These are phyloP conservation scores for Gymnobelideus leadbeateri DNA, from an alignment of 2,113 vertebrate genomes.

Conservation along the genomic window DNA sequence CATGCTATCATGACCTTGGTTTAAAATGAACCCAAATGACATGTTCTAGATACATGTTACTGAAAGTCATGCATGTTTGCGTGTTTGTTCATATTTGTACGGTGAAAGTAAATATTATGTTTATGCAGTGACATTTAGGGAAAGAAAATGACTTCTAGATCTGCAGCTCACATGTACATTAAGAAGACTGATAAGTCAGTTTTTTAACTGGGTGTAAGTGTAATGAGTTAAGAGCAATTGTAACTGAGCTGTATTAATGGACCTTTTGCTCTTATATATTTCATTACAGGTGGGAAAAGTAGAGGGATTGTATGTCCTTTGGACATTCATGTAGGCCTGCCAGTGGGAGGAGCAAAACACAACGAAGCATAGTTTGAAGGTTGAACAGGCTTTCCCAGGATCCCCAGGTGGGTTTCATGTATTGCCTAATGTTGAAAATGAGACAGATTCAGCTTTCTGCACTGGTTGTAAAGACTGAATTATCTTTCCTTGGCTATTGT, in stretches of 20 bases:
- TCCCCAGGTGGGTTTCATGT: slow-evolving; percentile 92
- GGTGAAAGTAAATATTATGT: slow-evolving; percentile 69
- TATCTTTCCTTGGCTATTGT: slow-evolving; percentile 86
- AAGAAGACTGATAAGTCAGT: not conserved
- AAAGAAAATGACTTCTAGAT: slow-evolving; percentile 72
- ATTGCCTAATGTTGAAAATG: slow-evolving; percentile 86
- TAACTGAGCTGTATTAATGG: slow-evolving; percentile 79
- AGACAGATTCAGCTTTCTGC: slow-evolving; percentile 84
- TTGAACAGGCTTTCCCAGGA: slow-evolving; percentile 87
- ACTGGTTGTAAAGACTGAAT: slow-evolving; percentile 81
- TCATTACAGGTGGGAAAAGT: slow-evolving; percentile 87
- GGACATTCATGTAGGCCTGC: slow-evolving; percentile 80
- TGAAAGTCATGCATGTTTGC: slow-evolving; percentile 63
- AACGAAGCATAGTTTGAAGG: slow-evolving; percentile 81
- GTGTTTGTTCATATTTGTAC: slow-evolving; percentile 72
- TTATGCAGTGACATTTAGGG: slow-evolving; percentile 56
- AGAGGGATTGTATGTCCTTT: slow-evolving; percentile 86
- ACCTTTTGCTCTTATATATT: slow-evolving; percentile 85
- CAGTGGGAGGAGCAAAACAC: slow-evolving; percentile 85
- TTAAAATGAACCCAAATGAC: slow-evolving; percentile 37
- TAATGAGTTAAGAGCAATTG: slow-evolving; percentile 81
- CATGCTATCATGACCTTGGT: slow-evolving; percentile 63
- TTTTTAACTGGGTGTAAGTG: slow-evolving; percentile 62
- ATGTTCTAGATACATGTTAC: slow-evolving; percentile 54
- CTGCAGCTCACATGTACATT: slow-evolving; percentile 49